Evolutionary conservation across 2,113 vertebrate species (phyloP).

Genomic region (Myotis davidii): DNA sequence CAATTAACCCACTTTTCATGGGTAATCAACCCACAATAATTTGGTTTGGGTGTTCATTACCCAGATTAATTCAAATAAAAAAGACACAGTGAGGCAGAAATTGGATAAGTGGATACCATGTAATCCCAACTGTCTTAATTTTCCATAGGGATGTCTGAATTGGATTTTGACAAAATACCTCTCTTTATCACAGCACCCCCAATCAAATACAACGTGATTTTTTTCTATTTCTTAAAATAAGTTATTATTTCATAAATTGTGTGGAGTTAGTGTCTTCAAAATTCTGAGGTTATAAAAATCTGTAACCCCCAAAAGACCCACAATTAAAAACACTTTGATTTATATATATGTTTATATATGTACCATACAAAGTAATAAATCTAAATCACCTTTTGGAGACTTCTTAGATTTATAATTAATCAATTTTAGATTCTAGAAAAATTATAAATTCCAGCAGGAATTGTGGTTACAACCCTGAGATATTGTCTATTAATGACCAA

Average conservation of each 20-base stretch:
- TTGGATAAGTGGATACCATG: conserved; percentile 80
- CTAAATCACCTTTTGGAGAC: neutral
- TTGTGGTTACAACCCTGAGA: neutral
- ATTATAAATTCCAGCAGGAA: neutral
- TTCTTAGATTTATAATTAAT: neutral
- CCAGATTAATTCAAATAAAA: conserved; percentile 83
- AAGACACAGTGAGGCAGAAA: conserved; percentile 80
- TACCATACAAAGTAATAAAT: neutral
- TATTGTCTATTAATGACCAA: neutral
- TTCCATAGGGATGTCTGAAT: conserved; percentile 79
- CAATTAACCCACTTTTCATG: conserved; percentile 83
- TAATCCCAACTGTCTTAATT: conserved; percentile 77
- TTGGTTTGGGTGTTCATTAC: conserved; percentile 83
- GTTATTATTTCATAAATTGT: conserved; percentile 58
- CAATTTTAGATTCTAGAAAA: conserved; percentile 35
- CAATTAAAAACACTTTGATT: conserved; percentile 10
- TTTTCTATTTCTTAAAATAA: conserved; percentile 66
- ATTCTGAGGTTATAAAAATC: conserved; percentile 36
- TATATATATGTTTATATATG: neutral
- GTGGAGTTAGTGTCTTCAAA: conserved; percentile 21
- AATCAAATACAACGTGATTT: conserved; percentile 66
- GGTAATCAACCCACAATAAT: conserved; percentile 84
- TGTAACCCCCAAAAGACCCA: neutral
- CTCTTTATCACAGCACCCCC: conserved; percentile 40
- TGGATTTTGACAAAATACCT: conserved; percentile 76